Evolutionary conservation across 2,888 invertebrate genomes (phyloP).

Genomic region (Idaea straminata): DNA sequence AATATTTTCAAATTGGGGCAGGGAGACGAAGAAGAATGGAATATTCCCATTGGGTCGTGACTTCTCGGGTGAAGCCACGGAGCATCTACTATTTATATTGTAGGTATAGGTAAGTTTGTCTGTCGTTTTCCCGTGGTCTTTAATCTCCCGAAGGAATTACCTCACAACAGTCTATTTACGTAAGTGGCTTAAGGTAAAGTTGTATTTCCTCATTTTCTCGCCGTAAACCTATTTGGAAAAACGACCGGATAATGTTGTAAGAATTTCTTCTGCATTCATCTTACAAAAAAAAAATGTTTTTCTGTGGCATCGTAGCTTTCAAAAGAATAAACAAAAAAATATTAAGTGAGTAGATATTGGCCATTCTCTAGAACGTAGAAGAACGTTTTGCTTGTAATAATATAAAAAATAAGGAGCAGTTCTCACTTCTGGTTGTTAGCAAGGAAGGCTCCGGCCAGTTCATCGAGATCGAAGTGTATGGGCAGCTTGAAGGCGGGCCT

Average conservation of each 20-base stretch:
- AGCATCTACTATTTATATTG: constrained; percentile 17
- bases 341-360: neutral
- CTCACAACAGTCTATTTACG: constrained; percentile 11
- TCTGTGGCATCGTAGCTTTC: no score
- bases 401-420: neutral
- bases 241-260: constrained; percentile 12
- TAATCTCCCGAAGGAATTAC: constrained; percentile 23
- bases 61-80: neutral
- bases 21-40: neutral
- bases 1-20: no score
- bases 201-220: constrained; percentile 12
- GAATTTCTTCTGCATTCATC: neutral
- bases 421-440: constrained; percentile 84
- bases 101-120: constrained; percentile 30
- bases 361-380: no score
- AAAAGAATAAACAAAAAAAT: no score
- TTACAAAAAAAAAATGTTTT: neutral
- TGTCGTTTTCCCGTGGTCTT: constrained; percentile 26
- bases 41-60: neutral
- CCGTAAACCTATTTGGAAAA: constrained; percentile 14
- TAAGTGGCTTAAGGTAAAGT: constrained; percentile 23
- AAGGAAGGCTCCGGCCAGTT: constrained; percentile 87
- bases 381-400: neutral
- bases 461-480: constrained; percentile 90
- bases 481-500: constrained; percentile 86